phyloP scores from a whole-genome alignment of 2,797 vertebrate genomes.

The Coendou prehensilis region DNA sequence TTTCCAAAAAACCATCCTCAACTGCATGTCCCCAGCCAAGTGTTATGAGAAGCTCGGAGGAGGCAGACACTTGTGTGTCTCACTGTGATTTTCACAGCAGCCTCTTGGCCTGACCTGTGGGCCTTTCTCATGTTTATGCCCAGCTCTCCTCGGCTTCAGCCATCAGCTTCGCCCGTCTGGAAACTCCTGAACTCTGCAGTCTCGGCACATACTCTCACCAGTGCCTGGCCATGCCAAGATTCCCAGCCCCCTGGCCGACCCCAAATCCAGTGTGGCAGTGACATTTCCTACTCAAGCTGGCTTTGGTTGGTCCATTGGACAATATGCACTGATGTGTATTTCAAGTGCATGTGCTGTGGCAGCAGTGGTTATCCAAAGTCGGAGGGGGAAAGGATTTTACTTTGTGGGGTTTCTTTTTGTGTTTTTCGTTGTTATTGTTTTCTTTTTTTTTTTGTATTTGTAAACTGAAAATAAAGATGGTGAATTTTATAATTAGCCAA shows the following conservation, averaged over 20 bases:
- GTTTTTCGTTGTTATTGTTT: neutral
- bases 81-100: neutral
- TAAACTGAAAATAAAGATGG: neutral
- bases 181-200: neutral
- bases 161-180: neutral
- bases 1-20: neutral
- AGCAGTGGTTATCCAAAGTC: neutral
- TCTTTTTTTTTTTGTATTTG: neutral
- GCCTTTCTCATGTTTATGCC: conserved; percentile 1
- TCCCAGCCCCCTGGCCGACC: neutral
- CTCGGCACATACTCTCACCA: neutral
- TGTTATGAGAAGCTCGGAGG: neutral
- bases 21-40: neutral
- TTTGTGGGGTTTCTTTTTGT: neutral
- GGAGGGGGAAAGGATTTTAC: neutral
- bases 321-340: neutral
- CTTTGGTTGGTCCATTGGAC: neutral
- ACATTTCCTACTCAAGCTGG: conserved; percentile 21
- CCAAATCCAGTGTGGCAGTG: neutral
- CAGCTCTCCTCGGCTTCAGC: neutral
- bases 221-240: neutral
- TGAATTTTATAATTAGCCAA: conserved; percentile 38
- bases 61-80: neutral
- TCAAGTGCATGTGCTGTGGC: neutral
- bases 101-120: neutral